Evolutionary conservation across 2,797 vertebrate species (phyloP), one percentile per base, ranked within the genome.

Genomic region (Parauchenoglanis punctatus): DNA sequence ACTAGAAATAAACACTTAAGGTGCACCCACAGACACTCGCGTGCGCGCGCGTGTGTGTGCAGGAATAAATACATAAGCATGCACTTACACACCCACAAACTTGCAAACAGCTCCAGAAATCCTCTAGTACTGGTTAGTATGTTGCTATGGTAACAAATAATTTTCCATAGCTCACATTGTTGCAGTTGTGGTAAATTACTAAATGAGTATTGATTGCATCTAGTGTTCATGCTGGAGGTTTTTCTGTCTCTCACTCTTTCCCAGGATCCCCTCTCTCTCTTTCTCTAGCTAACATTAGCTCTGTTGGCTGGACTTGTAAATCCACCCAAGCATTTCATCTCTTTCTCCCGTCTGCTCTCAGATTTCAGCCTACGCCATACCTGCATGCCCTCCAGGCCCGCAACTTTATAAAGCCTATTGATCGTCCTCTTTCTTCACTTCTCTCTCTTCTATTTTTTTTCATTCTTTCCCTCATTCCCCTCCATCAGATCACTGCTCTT

Each of bases 121-220:
- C 76, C 75, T 77, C 82, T 85, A 13, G 82, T 84, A 80, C 85
- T 88, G 89, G 78, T 46, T 87, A 86, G 61, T 70, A 81, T 87
- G 90, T 91, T 85, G 59, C 89, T 86, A 91, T 89, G 88, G 90
- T 58, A 85, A 91, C 89, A 83, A 63, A 80, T 84, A 73, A 72
- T 85, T 81, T 84, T 82, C 84, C 65, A 15, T 81, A 81, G 68
- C 59, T 85, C 40, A 67, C 35, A 35, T 52, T 81, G 68, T 46
- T 75, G 86, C 68, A 68, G 87, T 70, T 49, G 31, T 89, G 82
- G 63, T 85, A 90, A 90, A 90, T 90, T 87, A 84, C 87, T 89
- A 89, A 91, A 91, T 88, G 89, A 88, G 72, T 88, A 86, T 88
- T 85, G 87, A 90, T 83, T 91, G 88, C 59, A 91, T 90, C 89